Evolutionary conservation across 2,888 invertebrate genomes (phyloP).

Genomic region (Zhengitettix transpicula): DNA sequence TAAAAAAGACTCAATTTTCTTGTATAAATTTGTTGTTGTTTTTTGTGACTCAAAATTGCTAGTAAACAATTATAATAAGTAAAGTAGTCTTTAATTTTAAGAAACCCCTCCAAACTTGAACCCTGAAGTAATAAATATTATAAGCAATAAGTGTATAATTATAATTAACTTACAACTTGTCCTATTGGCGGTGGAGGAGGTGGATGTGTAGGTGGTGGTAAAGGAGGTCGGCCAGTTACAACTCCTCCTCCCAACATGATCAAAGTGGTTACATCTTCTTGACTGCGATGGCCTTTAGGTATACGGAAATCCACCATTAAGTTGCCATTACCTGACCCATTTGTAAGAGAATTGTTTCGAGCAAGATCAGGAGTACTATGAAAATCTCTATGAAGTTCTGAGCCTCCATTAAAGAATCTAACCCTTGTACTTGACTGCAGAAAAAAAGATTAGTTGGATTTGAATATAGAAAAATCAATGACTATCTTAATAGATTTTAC

Average conservation of each 20-base stretch:
- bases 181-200: conserved; percentile 57
- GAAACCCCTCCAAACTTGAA: too few species aligned
- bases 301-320: conserved; percentile 2
- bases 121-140: too few species aligned
- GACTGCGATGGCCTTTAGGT: conserved; percentile 43
- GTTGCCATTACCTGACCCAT: not conserved
- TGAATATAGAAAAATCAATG: too few species aligned
- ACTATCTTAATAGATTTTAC: too few species aligned
- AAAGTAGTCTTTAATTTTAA: too few species aligned
- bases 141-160: too few species aligned
- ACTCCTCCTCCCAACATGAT: conserved; percentile 14
- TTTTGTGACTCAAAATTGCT: too few species aligned
- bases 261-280: conserved; percentile 45
- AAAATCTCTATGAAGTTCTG: conserved; percentile 61
- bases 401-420: conserved; percentile 28
- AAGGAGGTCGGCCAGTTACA: conserved; percentile 26
- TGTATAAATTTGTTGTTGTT: too few species aligned
- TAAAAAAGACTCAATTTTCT: too few species aligned
- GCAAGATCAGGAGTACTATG: conserved; percentile 69
- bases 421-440: conserved; percentile 33
- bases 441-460: conserved; percentile 8
- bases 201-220: conserved; percentile 65
- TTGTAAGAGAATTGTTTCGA: not conserved
- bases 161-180: conserved; percentile 41
- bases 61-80: too few species aligned